Base-by-base conservation (phyloP, 2,113 vertebrate genomes). In the Tiliqua scincoides region DNA sequence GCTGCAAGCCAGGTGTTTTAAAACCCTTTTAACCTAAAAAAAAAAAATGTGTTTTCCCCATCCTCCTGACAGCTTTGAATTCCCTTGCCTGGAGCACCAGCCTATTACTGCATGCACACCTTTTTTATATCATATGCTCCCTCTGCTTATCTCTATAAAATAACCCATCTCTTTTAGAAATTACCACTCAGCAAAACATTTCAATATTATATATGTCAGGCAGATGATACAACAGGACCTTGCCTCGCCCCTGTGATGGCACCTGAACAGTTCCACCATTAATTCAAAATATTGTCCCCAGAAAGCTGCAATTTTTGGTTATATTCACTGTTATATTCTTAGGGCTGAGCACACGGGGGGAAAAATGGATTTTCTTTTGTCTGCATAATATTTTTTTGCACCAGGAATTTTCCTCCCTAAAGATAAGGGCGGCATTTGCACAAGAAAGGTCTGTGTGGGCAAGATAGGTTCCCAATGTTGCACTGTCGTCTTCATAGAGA, bases 51-150 rank as follows among this genome's bases (percentile, higher is more conserved):
- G 90, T 90, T 93, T 93, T 88, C 89, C 90, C 88, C 30, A 52
- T 70, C 54, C 83, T 87, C 89, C 82, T 94, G 89, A 92, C 88
- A 91, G 89, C 78, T 91, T 83, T 89, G 88, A 91, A 92, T 85
- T 89, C 87, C 85, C 90, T 89, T 15, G 81, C 89, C 86, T 85
- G 57, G 54, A 89, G 81, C 0, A 30, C 68, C 87, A 0, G 0
- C 74, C 79, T 79, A 37, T 79, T 86, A 85, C 88, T 84, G 32
- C 86, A 82, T 73, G 87, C 57, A 72, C 59, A 75, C 0, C 77
- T 68, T 67, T n/a, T 90, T 68, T 40, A 89, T 67, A 79, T 87
- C 86, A 79, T 59, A 61, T 82, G 87, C 94, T 91, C 90, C 9
- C 85, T 57, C 72, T n/a, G 78, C 86, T 91, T 91, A 90, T 91